phyloP scores from a whole-genome alignment of 2,888 invertebrate genomes.

The Caenorhabditis doughertyi region DNA sequence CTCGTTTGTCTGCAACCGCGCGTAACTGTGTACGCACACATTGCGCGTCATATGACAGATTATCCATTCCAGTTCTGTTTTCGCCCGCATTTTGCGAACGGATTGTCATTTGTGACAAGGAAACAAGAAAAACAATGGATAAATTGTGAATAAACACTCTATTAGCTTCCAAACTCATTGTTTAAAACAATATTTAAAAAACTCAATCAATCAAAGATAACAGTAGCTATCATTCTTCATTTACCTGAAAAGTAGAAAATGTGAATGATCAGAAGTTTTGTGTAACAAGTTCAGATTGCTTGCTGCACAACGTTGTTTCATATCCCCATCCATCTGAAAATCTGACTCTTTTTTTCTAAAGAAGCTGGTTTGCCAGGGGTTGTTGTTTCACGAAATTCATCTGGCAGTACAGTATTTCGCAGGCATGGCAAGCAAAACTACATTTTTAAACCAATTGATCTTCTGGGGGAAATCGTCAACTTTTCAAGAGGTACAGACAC shows the following conservation, averaged over 20 bases:
- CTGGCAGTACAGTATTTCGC: no score
- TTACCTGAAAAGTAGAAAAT: slow-evolving; percentile 72
- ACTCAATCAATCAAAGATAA: slow-evolving; percentile 72
- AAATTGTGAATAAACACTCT: slow-evolving; percentile 65
- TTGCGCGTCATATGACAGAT: slow-evolving; percentile 48
- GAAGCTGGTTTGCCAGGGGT: no score
- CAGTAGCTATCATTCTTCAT: slow-evolving; percentile 76
- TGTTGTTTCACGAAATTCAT: no score
- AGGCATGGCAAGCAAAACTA: no score
- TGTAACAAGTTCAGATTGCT: no score
- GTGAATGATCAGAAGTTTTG: no score
- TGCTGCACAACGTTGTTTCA: no score
- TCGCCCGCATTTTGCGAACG: slow-evolving; percentile 13
- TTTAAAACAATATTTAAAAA: slow-evolving; percentile 69
- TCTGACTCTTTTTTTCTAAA: no score
- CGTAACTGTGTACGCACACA: slow-evolving; percentile 52
- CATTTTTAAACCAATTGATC: no score
- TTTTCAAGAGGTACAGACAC: no score
- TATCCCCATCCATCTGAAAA: no score
- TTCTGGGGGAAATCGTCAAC: no score
- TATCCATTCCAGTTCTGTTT: slow-evolving; percentile 53
- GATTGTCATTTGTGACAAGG: slow-evolving; percentile 26
- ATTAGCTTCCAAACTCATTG: slow-evolving; percentile 67
- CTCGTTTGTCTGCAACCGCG: slow-evolving; percentile 15
- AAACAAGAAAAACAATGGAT: slow-evolving; percentile 59